Conservation (phyloP, 92 coral and sea anemone genomes). For the Siderastrea siderea region DNA sequence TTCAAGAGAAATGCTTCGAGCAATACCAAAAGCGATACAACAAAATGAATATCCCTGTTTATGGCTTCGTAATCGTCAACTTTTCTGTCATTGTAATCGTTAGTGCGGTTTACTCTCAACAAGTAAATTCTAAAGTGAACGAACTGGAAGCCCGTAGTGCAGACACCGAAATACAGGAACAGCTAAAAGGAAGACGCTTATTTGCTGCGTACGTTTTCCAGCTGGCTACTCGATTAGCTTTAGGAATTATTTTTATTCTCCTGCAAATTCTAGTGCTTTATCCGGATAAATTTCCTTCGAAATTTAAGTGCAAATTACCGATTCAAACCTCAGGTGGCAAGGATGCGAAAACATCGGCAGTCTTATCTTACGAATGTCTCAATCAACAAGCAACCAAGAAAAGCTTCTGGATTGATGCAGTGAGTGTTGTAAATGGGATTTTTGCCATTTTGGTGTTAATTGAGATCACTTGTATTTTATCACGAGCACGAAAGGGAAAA, state of each 20-base stretch:
- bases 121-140: slow-evolving; percentile 6
- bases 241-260: neutral
- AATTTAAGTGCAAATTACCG: neutral
- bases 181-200: neutral
- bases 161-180: neutral
- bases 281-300: neutral
- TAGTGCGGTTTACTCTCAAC: slow-evolving; percentile 3
- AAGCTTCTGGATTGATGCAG: neutral
- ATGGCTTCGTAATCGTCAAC: slow-evolving; percentile 12
- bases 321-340: neutral
- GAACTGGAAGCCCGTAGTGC: neutral
- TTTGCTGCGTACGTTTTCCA: slow-evolving; percentile 6
- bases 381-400: neutral
- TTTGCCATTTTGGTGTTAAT: neutral
- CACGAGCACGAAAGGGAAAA: neutral
- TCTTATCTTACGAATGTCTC: slow-evolving; percentile 7
- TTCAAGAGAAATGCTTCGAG: neutral
- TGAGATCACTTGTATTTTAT: neutral
- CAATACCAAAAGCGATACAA: neutral
- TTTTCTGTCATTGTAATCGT: neutral
- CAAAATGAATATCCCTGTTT: neutral
- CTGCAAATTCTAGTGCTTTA: slow-evolving; percentile 6
- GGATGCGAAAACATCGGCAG: neutral
- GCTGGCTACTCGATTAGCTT: neutral
- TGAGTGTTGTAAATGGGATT: neutral